phyloP scores from a whole-genome alignment of 2,888 invertebrate genomes.

The Lottia scabra region DNA sequence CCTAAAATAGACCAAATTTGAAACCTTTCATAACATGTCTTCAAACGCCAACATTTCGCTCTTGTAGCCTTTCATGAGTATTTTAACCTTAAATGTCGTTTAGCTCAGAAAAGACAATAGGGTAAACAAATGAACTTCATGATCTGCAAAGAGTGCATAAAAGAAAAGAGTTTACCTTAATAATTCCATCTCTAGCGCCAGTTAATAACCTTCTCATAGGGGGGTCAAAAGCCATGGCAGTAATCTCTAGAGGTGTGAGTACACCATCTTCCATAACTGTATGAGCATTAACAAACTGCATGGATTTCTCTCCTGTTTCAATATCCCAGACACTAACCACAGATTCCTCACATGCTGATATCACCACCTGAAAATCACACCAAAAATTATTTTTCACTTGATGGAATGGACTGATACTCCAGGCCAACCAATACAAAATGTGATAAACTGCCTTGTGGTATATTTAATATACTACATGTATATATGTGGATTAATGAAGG shows the following conservation, averaged over 20 bases:
- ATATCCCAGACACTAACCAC: slow-evolving; percentile 87
- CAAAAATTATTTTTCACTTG: background rate
- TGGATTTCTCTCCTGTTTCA: slow-evolving; percentile 73
- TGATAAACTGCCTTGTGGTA: background rate
- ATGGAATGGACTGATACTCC: no score
- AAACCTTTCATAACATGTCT: no score
- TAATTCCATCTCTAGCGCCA: slow-evolving; percentile 82
- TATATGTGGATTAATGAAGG: no score
- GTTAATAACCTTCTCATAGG: slow-evolving; percentile 81
- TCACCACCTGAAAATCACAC: slow-evolving; percentile 68
- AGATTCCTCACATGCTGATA: slow-evolving; percentile 84
- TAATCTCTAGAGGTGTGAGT: slow-evolving; percentile 79
- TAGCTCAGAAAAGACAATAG: no score
- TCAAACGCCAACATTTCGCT: no score
- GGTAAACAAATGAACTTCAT: no score
- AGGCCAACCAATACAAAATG: background rate
- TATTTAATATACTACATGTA: no score
- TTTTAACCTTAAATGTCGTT: no score
- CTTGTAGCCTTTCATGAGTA: no score
- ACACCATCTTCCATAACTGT: slow-evolving; percentile 78
- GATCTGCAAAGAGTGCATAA: no score
- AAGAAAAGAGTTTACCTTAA: slow-evolving; percentile 71
- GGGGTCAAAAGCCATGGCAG: slow-evolving; percentile 82
- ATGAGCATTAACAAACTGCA: slow-evolving; percentile 71
- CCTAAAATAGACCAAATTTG: slow-evolving; percentile 33